Base-by-base conservation (phyloP, 1,140 invertebrate species). In the Phthorimaea operculella region DNA sequence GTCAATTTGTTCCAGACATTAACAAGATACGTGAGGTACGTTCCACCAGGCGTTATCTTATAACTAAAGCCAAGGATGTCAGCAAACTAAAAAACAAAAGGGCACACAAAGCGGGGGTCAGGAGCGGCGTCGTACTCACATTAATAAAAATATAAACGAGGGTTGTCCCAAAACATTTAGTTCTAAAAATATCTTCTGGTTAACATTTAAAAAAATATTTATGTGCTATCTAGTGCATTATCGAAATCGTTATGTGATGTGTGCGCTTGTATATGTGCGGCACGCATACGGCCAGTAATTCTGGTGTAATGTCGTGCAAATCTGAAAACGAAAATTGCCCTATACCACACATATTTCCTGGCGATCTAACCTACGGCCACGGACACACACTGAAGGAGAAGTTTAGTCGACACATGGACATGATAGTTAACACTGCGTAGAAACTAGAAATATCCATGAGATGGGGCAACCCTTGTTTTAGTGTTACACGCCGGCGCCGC, bases 401-500 rank as follows among this genome's bases (percentile, higher is more conserved):
- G 75, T 82, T 79, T 68, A 78, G 76, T 83, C 69, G 75, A 77
- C 69, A 85, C 79, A 80, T 79, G 80, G 76, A 83, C 79, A 80
- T 78, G 77, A 85, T 79, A 85, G 78, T 83, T 78, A 80, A 82
- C 76, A 79, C 77, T 70, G 65, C 57, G 57, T 69, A 80, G 77
- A 82, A 82, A 81, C 81, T 69, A 80, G 77, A 82, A 82, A 81
- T 83, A 81, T 83, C 76, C 74, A 83, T 85, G 82, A 85, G 72
- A 85, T 85, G 82, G 82, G 82, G 82, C 82, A 85, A 85, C 82
- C 82, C 82, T 85, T 83, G 82, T 82, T 83, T 84, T 79, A 74
- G 66, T 69, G 57, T 55, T 59, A 62, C 58, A 57, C 59, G 64
- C 55, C 54, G 73, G 58, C 64, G 68, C 63, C 58, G 58, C 64